Conservation (phyloP, 2,797 vertebrate genomes). For the Alcedo atthis region DNA sequence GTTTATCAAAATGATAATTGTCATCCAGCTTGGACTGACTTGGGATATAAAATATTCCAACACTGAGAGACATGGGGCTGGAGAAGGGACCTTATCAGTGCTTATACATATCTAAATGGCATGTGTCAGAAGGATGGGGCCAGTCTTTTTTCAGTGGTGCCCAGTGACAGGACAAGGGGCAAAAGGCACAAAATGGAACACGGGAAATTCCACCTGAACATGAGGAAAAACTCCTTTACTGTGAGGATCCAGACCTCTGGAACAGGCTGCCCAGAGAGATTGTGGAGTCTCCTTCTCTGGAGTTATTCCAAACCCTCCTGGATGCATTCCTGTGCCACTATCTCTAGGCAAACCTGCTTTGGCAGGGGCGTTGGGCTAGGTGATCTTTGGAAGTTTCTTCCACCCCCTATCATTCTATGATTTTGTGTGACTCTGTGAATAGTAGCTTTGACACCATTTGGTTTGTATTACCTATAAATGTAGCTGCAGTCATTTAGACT, state of each 20-base stretch:
- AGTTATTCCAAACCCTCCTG: not conserved
- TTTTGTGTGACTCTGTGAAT: not conserved
- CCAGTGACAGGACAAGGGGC: not conserved
- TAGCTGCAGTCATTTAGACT: conserved; percentile 1
- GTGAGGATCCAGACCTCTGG: not conserved
- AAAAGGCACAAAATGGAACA: not conserved
- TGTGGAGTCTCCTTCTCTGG: not conserved
- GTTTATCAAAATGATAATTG: not conserved
- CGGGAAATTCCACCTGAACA: not conserved
- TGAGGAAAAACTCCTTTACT: not conserved
- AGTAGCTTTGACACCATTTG: not conserved
- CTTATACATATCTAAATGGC: not conserved
- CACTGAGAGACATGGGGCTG: not conserved
- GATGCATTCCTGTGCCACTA: not conserved
- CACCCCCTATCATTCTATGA: not conserved
- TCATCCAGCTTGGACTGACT: not conserved
- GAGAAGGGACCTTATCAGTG: not conserved
- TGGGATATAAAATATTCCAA: not conserved
- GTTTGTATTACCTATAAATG: not conserved
- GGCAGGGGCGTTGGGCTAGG: not conserved
- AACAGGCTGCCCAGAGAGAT: not conserved
- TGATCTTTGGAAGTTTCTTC: not conserved
- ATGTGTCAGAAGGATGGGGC: not conserved
- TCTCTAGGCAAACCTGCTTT: not conserved
- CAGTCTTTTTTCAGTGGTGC: not conserved